Evolutionary conservation across 2,888 invertebrate genomes (phyloP), one percentile per base, ranked within the genome.

Genomic region (Meloe dianella): DNA sequence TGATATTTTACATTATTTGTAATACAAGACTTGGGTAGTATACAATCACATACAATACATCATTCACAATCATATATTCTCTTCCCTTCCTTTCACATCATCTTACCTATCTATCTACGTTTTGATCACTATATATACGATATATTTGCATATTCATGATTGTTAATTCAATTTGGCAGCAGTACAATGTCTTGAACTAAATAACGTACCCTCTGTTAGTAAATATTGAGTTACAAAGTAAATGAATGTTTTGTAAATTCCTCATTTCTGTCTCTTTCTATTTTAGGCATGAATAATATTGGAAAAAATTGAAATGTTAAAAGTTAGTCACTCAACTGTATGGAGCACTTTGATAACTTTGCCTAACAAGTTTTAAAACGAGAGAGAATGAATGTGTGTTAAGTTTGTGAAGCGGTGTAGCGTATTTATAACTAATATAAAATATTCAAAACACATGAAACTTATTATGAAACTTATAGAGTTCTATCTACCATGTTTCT

Each of bases 81-180:
- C 51, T 51, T 10, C 22, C 10, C 22, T 20, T 51, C 7, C 9
- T 47, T 20, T n/a, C n/a, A n/a, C n/a, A n/a, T n/a, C n/a, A n/a
- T n/a, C n/a, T n/a, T 54, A 10, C 20, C 54, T 54, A 54, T 54
- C 24, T 54, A 5, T 54, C 14, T 54, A 24, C 14, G 14, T 14
- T 54, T 12, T 27, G 14, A 3, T 14, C 14, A n/a, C 14, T 54
- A 7, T 24, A 2, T 27, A 54, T 2, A 8, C 7, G 7, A 22
- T 22, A 8, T 56, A 65, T 71, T 70, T 73, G 73, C 73, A 73
- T 73, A 73, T 73, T 73, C 73, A 73, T 73, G 69, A 67, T 57
- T 65, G 70, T 65, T 73, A 73, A 73, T 73, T 73, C 68, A 70
- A 73, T 73, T 71, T 65, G 64, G 57, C 66, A 58, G 61, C 64